Percentiles rank a stretch among this genome's conserved stretches.
Evolutionary conservation across 53 echinoderm and acorn worm species (phyloP).

Genomic region (Pentamera pediparva): DNA sequence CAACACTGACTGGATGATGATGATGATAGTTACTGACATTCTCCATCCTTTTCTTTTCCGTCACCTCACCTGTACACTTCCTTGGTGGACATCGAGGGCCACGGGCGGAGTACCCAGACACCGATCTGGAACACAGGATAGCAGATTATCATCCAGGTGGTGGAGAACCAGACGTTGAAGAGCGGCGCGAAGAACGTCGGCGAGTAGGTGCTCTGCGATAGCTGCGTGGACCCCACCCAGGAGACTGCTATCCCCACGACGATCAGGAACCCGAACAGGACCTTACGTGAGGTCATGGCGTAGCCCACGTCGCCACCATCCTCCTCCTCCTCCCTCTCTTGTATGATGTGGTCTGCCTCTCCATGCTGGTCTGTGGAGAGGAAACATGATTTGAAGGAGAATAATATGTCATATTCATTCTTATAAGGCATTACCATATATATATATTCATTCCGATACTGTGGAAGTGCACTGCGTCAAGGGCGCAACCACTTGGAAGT

Average conservation of each 20-base stretch:
- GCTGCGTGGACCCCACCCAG: constrained; percentile 95
- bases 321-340: no score
- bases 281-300: constrained; percentile 44
- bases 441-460: no score
- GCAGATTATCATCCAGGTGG: constrained; percentile 85
- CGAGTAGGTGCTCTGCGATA: constrained; percentile 78
- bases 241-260: constrained; percentile 87
- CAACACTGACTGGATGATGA: no score
- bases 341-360: no score
- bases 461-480: no score
- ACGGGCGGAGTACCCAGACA: constrained; percentile 49
- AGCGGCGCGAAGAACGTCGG: constrained; percentile 70
- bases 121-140: constrained; percentile 80
- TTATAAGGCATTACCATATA: no score
- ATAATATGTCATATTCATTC: no score
- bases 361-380: no score
- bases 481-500: no score
- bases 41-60: no score
- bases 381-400: no score
- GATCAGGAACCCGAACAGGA: constrained; percentile 63
- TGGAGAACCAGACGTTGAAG: constrained; percentile 91
- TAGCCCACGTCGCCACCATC: not conserved
- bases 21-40: no score
- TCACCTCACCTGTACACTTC: constrained; percentile 70
- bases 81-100: constrained; percentile 42